Evolutionary conservation across 2,113 vertebrate species (phyloP), one percentile per base, ranked within the genome.

Genomic region (Callopanchax toddi): DNA sequence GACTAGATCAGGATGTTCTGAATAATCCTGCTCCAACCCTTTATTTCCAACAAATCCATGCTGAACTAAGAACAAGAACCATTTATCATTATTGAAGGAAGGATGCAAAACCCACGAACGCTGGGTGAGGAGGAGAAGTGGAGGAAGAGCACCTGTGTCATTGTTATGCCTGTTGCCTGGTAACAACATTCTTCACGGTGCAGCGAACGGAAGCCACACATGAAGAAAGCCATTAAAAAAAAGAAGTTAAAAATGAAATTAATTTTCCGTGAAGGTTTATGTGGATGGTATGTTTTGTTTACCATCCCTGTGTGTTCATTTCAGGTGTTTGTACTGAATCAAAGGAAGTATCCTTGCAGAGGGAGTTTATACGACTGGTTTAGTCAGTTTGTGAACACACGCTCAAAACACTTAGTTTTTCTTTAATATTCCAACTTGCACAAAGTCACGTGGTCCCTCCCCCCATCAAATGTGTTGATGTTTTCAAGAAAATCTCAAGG

Each of bases 131-230:
- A 18, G 20, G 68, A 69, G 45, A 59, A 37, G 17, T 61, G 60
- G 74, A 51, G 64, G 22, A 65, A 59, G 82, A 86, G 89, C 90
- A 93, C 91, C 91, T 93, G 91, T 92, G 85, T 92, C 90, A 92
- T 92, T 92, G 92, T 93, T 93, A 91, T 92, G 88, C 90, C 88
- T 92, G 92, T 93, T 93, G 91, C 92, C 90, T 91, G 86, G 91
- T 88, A 92, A 93, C 92, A 83, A 79, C 84, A 88, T 89, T 88
- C 85, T 87, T 89, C 83, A 79, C 72, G 34, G 78, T 61, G 78
- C 77, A 45, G 80, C 65, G 62, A 86, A 71, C 62, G 77, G 84
- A 87, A 89, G 72, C 71, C 81, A 78, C 78, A 82, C 82, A 84
- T 84, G 84, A 87, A 92, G 87, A 87, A 85, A 86, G 44, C 65